Base-by-base conservation (phyloP, 2,888 invertebrate genomes). In the Scelioninae gen. 2 region DNA sequence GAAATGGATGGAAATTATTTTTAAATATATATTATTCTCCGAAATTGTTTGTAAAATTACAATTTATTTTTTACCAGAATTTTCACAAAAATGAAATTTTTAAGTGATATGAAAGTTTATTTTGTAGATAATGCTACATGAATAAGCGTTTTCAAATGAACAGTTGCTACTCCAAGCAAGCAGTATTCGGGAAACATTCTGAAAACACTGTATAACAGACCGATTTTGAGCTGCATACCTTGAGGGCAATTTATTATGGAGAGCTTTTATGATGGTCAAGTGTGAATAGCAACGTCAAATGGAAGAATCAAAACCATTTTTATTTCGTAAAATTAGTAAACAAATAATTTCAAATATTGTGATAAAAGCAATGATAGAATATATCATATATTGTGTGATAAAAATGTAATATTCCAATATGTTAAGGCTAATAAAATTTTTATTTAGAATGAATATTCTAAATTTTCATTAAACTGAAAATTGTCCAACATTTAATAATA, bases 191-290 rank as follows among this genome's bases (percentile, higher is more conserved):
- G 15, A 43, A 19, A 43, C 19, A 19, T 43, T 43, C 19, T 43
- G 18, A 19, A 43, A 19, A 43, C 16, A 43, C 18, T 43, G 43
- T 19, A 43, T 43, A 10, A 10, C 18, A 43, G 16, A 10, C 43
- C 15, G 39, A 16, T 43, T 43, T 16, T 43, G 18, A 19, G 9
- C 9, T 11, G 10, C 18, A 16, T 43, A 43, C 43, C 18, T 19
- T 10, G 43, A 43, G 18, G 43, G 18, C 18, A 43, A 43, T 43
- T 43, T 11, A 15, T 41, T 41, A 16, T 41, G 15, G 16, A 41
- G 15, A 41, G 39, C 13, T 41, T 41, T 13, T 11, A 41, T 7
- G 39, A 13, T 41, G 39, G 16, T 41, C 43, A 43, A 18, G 16
- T 39, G 39, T 39, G 16, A 39, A 39, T 16, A 39, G 15, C 7